Percentiles rank a stretch among this genome's conserved stretches.
Evolutionary conservation across 2,888 invertebrate genomes (phyloP).

Genomic region (Prosapia bicincta): DNA sequence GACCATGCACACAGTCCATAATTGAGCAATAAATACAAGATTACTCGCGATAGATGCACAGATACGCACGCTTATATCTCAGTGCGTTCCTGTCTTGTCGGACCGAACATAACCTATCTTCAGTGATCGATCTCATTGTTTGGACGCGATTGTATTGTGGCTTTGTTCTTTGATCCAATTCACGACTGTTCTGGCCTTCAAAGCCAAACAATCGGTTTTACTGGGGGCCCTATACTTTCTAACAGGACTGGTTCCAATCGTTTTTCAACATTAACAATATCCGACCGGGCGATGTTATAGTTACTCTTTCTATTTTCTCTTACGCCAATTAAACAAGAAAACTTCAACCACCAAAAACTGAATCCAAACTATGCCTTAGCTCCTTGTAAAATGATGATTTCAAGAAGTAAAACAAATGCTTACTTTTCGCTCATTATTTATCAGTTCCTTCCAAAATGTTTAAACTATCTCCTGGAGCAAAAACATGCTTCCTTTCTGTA

Average conservation of each 20-base stretch:
- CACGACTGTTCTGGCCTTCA: background rate
- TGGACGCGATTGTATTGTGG: background rate
- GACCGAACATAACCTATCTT: background rate
- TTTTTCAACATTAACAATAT: too few relatives aligned
- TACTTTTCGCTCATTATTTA: too few relatives aligned
- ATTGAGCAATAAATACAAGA: conserved; percentile 2
- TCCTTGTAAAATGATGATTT: too few relatives aligned
- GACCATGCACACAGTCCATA: background rate
- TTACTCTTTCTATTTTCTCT: too few relatives aligned
- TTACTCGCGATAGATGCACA: background rate
- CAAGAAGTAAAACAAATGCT: too few relatives aligned
- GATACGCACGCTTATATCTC: background rate
- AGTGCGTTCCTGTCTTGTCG: background rate
- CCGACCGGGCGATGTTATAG: too few relatives aligned
- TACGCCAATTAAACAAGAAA: too few relatives aligned
- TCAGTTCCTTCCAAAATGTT: too few relatives aligned
- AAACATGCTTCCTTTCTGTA: too few relatives aligned
- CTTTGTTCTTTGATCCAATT: background rate
- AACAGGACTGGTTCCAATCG: background rate
- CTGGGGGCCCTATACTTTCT: background rate
- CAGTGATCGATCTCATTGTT: background rate
- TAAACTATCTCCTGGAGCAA: too few relatives aligned
- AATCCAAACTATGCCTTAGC: too few relatives aligned
- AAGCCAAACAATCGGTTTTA: background rate
- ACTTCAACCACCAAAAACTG: too few relatives aligned